Evolutionary conservation across 2,888 invertebrate genomes (phyloP).

Genomic region (Chelonus formosanus): DNA sequence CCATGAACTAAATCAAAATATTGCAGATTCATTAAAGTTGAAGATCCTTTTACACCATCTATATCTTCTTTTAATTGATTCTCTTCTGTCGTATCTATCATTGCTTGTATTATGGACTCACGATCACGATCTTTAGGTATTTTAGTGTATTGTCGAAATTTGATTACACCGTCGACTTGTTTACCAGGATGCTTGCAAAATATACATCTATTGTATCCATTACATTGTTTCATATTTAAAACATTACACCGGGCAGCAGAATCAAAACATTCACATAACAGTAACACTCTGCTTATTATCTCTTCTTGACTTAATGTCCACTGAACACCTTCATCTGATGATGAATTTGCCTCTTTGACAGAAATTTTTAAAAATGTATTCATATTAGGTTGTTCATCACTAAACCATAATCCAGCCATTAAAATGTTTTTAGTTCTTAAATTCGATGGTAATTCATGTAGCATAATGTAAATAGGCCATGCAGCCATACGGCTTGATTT

Average conservation of each 20-base stretch:
- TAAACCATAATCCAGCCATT: background rate
- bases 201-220: slow-evolving; percentile 33
- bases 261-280: background rate
- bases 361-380: background rate
- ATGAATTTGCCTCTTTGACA: background rate
- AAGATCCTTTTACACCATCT: slow-evolving; percentile 32
- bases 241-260: background rate
- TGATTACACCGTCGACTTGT: slow-evolving; percentile 3
- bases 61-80: background rate
- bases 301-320: background rate
- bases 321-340: background rate
- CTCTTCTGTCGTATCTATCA: background rate
- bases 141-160: slow-evolving; percentile 19
- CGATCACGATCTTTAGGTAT: slow-evolving; percentile 24
- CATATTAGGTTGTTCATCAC: background rate
- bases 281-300: background rate
- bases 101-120: slow-evolving; percentile 1
- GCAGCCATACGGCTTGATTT: background rate
- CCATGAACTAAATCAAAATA: slow-evolving; percentile 37
- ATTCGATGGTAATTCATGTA: background rate
- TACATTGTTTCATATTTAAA: slow-evolving; percentile 28
- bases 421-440: background rate
- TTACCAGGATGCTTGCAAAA: slow-evolving; percentile 32
- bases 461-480: slow-evolving; percentile 17
- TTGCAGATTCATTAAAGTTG: slow-evolving; percentile 32